phyloP scores from a whole-genome alignment of 2,888 invertebrate species.

The Odontomyia ornata region DNA sequence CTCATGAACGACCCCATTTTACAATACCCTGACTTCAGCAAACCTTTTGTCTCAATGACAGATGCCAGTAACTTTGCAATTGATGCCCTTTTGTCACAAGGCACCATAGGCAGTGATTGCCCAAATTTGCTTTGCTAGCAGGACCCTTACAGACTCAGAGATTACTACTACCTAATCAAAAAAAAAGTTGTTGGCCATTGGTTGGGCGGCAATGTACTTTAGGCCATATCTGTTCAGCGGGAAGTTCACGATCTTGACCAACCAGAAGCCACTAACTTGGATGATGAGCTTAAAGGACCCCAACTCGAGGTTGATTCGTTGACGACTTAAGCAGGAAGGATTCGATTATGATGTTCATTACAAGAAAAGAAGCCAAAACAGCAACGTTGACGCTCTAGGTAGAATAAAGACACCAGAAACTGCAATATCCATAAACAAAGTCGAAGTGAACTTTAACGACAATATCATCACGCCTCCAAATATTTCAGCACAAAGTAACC shows the following conservation, averaged over 20 bases:
- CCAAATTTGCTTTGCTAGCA: not conserved
- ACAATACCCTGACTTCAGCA: not conserved
- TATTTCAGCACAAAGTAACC: not conserved
- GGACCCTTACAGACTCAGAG: not conserved
- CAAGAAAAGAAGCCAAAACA: constrained; percentile 16
- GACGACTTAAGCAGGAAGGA: too few species aligned
- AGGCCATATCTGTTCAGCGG: not conserved
- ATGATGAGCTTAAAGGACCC: not conserved
- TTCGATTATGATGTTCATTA: too few species aligned
- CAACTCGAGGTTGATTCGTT: not conserved
- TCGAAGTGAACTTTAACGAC: not conserved
- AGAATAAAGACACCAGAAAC: not conserved
- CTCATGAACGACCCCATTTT: constrained; percentile 1
- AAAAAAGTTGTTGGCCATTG: not conserved
- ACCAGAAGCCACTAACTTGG: not conserved
- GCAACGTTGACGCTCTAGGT: constrained; percentile 5
- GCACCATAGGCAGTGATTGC: not conserved
- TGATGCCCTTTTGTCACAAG: not conserved
- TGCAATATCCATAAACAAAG: too few species aligned
- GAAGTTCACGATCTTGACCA: not conserved
- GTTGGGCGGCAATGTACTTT: not conserved
- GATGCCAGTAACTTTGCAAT: not conserved
- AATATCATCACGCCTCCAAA: not conserved
- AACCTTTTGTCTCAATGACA: not conserved
- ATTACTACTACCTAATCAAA: not conserved